Percentiles rank a stretch among this genome's conserved stretches.
phyloP scores from a whole-genome alignment of 2,113 vertebrate genomes.

The Oncorhynchus kisutch region DNA sequence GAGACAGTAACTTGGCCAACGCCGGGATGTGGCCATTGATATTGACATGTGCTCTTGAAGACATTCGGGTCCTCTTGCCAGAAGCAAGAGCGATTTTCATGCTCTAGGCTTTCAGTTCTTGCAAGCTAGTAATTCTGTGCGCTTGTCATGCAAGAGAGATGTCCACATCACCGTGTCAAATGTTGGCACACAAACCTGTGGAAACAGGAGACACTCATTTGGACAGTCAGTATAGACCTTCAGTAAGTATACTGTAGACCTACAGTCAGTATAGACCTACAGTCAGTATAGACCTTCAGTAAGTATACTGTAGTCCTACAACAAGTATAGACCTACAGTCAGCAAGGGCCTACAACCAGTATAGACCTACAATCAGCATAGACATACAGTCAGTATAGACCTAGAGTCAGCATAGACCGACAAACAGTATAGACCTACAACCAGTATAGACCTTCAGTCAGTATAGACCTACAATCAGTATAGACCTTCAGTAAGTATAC shows the following conservation, averaged over 20 bases:
- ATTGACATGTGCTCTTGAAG: neutral
- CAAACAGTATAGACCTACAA: too few relatives aligned
- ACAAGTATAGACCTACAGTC: too few relatives aligned
- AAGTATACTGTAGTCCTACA: too few relatives aligned
- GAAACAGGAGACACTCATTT: slow-evolving; percentile 1
- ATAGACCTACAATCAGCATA: too few relatives aligned
- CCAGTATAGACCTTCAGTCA: too few relatives aligned
- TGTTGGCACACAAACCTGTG: slow-evolving; percentile 7
- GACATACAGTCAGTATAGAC: too few relatives aligned
- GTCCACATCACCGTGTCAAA: slow-evolving; percentile 6
- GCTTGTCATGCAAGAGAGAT: slow-evolving; percentile 17
- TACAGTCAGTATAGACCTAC: too few relatives aligned
- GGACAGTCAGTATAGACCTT: neutral
- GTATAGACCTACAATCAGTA: too few relatives aligned
- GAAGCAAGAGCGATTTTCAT: slow-evolving; percentile 10
- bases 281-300: too few relatives aligned
- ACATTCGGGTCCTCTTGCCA: neutral
- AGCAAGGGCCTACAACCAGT: fast-evolving
- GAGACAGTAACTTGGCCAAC: neutral
- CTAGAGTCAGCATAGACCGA: too few relatives aligned
- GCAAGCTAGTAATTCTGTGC: slow-evolving; percentile 10
- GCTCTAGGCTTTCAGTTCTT: slow-evolving; percentile 11
- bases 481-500: too few relatives aligned
- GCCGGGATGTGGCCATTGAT: neutral
- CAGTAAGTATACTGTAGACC: too few relatives aligned